Evolutionary conservation across 2,797 vertebrate species (phyloP).

Genomic region (Corythornis leucogaster): DNA sequence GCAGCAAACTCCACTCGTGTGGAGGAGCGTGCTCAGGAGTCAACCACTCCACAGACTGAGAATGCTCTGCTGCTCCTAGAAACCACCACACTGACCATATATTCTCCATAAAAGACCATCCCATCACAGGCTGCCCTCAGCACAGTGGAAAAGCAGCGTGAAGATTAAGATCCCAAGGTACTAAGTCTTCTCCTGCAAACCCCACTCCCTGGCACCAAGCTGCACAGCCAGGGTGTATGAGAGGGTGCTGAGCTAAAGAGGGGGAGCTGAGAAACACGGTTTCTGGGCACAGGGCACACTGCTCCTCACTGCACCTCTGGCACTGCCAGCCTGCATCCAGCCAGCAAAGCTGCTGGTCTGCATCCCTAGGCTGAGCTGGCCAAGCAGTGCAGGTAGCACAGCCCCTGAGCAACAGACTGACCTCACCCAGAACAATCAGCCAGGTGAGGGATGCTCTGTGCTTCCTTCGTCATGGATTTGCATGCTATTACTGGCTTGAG

Average conservation of each 20-base stretch:
- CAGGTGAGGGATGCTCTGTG: neutral
- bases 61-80: neutral
- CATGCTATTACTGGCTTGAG: neutral
- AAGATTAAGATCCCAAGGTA: neutral
- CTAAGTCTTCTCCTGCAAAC: neutral
- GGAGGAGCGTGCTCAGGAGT: neutral
- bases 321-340: neutral
- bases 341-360: neutral
- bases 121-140: neutral
- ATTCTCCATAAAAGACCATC: neutral
- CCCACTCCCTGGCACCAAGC: neutral
- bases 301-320: neutral
- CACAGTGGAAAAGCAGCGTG: accelerated
- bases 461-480: neutral
- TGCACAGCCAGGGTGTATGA: neutral
- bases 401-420: neutral
- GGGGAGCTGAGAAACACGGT: accelerated
- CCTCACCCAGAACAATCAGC: neutral
- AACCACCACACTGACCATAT: neutral
- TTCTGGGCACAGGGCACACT: neutral
- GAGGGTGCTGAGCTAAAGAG: neutral
- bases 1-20: accelerated
- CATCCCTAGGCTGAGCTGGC: neutral
- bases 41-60: neutral
- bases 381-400: neutral